Evolutionary conservation across 2,797 vertebrate genomes (phyloP), one percentile per base, ranked within the genome.

Genomic region (Paedocypris micromegethes): DNA sequence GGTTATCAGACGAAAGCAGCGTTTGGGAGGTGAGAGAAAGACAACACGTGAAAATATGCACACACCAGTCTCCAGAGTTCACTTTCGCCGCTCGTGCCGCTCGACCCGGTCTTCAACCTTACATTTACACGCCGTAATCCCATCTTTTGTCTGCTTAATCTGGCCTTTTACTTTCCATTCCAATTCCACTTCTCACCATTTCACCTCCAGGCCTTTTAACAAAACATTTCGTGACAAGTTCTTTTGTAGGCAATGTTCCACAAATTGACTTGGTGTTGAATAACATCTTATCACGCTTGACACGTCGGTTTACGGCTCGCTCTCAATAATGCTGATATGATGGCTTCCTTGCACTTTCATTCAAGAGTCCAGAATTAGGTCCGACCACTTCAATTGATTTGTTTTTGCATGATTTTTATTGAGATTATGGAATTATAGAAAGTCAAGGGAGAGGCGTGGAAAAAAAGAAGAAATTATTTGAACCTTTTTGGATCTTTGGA

Each of bases 81-180:
- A 56, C 39, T 42, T 5, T 56, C 8, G n/a, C 58, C 51, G 44
- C 68, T 75, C 49, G 62, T 68, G 59, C 52, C 59, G 44, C 50
- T 56, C 58, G 44, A 74, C 62, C 61, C 41, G 39, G 44, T 60
- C 43, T 67, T 55, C 46, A 64, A 55, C 53, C 60, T 63, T 47
- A 64, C 41, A 56, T 63, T 56, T 70, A 57, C 23, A 66, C 48
- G 43, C 68, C 54, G 40, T 70, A 71, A 75, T 75, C 58, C 66
- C 47, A n/a, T 43, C 66, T 73, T 56, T 60, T 64, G 42, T 59
- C 8, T 55, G 55, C 45, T 5, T 70, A 66, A 62, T 65, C 51
- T 70, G 38, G n/a, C 42, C 9, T 70, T 70, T 66, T 8, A 57
- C 47, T 74, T 61, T 66, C 7, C 56, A 23, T 9, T 9, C 7